Evolutionary conservation across 2,797 vertebrate species (phyloP).

Genomic region (Gymnodraco acuticeps): DNA sequence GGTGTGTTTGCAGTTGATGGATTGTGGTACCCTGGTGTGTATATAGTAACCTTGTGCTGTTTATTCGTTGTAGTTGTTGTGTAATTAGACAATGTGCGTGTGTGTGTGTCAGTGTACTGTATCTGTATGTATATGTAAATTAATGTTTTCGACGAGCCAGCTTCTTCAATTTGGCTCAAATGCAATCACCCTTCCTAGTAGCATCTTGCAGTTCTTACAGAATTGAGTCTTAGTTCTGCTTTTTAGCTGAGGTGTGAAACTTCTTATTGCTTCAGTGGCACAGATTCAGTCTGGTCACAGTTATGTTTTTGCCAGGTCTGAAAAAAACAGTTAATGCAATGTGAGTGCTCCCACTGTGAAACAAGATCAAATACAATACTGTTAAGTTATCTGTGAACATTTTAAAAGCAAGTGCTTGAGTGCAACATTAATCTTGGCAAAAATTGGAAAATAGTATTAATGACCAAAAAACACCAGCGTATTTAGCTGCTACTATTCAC

Average conservation of each 20-base stretch:
- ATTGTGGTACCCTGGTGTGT: slow-evolving; percentile 55
- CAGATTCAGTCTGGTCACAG: slow-evolving; percentile 39
- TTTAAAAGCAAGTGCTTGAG: slow-evolving; percentile 15
- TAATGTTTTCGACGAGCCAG: slow-evolving; percentile 37
- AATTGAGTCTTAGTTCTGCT: slow-evolving; percentile 32
- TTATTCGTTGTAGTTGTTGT: slow-evolving; percentile 39
- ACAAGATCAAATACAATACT: slow-evolving; percentile 28
- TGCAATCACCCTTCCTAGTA: slow-evolving; percentile 20
- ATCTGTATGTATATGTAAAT: slow-evolving; percentile 38
- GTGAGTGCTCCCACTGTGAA: slow-evolving; percentile 32
- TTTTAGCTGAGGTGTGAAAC: slow-evolving; percentile 48
- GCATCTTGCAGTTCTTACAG: slow-evolving; percentile 28
- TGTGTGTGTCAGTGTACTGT: slow-evolving; percentile 43
- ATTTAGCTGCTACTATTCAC: neutral
- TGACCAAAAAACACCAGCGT: neutral
- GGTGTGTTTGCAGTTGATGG: slow-evolving; percentile 67
- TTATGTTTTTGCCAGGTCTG: slow-evolving; percentile 35
- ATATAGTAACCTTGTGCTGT: slow-evolving; percentile 46
- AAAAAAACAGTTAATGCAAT: slow-evolving; percentile 38
- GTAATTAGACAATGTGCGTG: slow-evolving; percentile 20
- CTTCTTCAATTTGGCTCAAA: slow-evolving; percentile 46
- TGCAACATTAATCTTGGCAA: slow-evolving; percentile 26
- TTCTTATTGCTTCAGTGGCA: slow-evolving; percentile 49
- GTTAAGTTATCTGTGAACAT: slow-evolving; percentile 18
- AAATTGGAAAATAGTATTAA: neutral